Evolutionary conservation across 2,888 invertebrate species (phyloP), one percentile per base, ranked within the genome.

Genomic region (Oithona nana): DNA sequence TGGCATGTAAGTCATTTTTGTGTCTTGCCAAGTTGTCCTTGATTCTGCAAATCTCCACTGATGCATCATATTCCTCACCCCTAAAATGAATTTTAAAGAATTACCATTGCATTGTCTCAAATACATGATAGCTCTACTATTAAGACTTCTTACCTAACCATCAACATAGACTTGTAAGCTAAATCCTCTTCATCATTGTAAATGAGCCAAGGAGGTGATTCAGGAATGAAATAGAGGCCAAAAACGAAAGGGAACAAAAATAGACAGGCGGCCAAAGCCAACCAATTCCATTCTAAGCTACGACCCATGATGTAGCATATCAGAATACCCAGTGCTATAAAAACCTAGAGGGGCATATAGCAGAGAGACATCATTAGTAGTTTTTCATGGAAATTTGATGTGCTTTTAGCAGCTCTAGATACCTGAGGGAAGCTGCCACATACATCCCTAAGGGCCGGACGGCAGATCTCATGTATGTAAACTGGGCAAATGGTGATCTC

Each of bases 151-250:
- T n/a, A n/a, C n/a, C n/a, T n/a, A 24, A 59, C 28, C 20, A 59
- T 22, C 11, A 59, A 6, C 59, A 59, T 49, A 3, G 59, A 59
- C 26, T 59, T 59, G 49, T 28, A 59, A n/a, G 59, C 59, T 29
- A 59, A 50, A 3, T 59, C 59, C 50, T 59, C 59, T 29, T 59
- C 59, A 20, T 59, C 59, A 28, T 59, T 59, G 49, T 49, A 59
- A 16, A 59, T 28, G 24, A 59, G 49, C 59, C 59, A 59, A 29
- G 59, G 59, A 4, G 59, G 59, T 20, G 28, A 28, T 28, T 59
- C 59, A n/a, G 59, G 59, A 30, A 59, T 59, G 49, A 59, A 59
- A n/a, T 59, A 59, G n/a, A 59, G 50, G 22, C 59, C 59, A 50
- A 59, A 59, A 13, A 29, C 29, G 28, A 59, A 59, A 13, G 59